Base-by-base conservation (phyloP, 2,888 invertebrate genomes). In the Cephus nigrinus region DNA sequence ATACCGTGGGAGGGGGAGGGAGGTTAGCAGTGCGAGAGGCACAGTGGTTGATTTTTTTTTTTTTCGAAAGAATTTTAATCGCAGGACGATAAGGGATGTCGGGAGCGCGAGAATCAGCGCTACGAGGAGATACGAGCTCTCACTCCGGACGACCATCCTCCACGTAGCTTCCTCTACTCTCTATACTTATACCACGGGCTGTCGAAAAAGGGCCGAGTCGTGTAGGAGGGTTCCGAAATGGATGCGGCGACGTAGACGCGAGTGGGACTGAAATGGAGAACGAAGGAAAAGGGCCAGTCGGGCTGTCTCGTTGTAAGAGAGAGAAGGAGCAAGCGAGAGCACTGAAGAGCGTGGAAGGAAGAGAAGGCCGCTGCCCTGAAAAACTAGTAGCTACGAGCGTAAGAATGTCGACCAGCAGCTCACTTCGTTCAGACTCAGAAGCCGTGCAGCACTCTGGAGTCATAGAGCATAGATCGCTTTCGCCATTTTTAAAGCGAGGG, bases 311-410 rank as follows among this genome's bases (percentile, higher is more conserved):
- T 23, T n/a, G 68, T 34, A 34, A 69, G 75, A 34, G 75, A 34
- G 71, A 75, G 69, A 75, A 71, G 72, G 80, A 76, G 75, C 73
- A 75, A 79, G 79, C 80, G 77, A 55, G 76, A 78, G 76, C 75
- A 78, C 71, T 73, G 73, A 75, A 79, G 74, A 75, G 75, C 73
- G 71, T 76, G 75, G 76, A 34, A 55, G 32, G 69, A 75, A 77
- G 78, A 77, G 80, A 82, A 82, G 83, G 82, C 80, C 80, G 83
- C 78, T 82, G 81, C 82, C 82, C 84, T 85, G 87, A 87, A 87
- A 87, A 87, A 86, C 87, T 87, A 84, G 87, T 86, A 87, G 87
- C 86, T 83, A 83, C 84, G 79, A 81, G 82, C 55, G 9, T 83
- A 86, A 87, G 87, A 87, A 87, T 87, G 85, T 85, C 82, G 85